phyloP scores from a whole-genome alignment of 1,140 invertebrate species.

The Ips nitidus region DNA sequence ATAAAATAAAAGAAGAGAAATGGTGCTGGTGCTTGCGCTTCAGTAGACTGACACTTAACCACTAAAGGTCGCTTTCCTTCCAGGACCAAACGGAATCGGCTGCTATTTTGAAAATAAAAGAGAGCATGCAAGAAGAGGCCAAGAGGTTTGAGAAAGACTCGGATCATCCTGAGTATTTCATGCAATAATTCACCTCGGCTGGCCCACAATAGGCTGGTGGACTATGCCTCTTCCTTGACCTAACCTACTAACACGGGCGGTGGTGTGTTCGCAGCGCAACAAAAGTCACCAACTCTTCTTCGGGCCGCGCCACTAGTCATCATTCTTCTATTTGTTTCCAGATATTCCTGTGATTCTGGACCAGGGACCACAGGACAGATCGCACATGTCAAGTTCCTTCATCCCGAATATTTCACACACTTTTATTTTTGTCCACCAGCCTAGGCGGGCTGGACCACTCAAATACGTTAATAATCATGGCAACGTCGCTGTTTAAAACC shows the following conservation, averaged over 20 bases:
- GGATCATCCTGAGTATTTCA: slow-evolving; percentile 95
- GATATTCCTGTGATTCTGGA: slow-evolving; percentile 52
- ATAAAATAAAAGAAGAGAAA: background rate
- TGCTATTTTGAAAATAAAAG: slow-evolving; percentile 99
- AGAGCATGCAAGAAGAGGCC: slow-evolving; percentile 99
- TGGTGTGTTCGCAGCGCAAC: slow-evolving; percentile 49
- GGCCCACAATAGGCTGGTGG: slow-evolving; percentile 48
- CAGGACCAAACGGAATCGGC: slow-evolving; percentile 97
- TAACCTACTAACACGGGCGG: slow-evolving; percentile 52
- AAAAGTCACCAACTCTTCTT: slow-evolving; percentile 47
- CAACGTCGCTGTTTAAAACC: slow-evolving; percentile 13
- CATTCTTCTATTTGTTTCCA: slow-evolving; percentile 53
- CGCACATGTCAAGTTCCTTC: slow-evolving; percentile 37
- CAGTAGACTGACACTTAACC: slow-evolving; percentile 53
- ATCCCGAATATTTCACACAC: slow-evolving; percentile 33
- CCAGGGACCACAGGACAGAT: slow-evolving; percentile 34
- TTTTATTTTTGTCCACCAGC: slow-evolving; percentile 45
- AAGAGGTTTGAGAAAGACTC: slow-evolving; percentile 99
- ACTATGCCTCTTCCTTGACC: slow-evolving; percentile 50
- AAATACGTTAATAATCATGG: slow-evolving; percentile 20
- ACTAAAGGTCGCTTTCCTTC: slow-evolving; percentile 64
- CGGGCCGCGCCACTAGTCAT: slow-evolving; percentile 52
- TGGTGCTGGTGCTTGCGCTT: slow-evolving; percentile 47
- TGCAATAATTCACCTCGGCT: slow-evolving; percentile 72
- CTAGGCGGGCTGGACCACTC: slow-evolving; percentile 45